A percentile compares a stretch with the other conserved stretches of the same genome.
These are phyloP conservation scores for Meiosimyza decipiens DNA, from an alignment of 2,888 invertebrate species.

Conservation along the genomic window DNA sequence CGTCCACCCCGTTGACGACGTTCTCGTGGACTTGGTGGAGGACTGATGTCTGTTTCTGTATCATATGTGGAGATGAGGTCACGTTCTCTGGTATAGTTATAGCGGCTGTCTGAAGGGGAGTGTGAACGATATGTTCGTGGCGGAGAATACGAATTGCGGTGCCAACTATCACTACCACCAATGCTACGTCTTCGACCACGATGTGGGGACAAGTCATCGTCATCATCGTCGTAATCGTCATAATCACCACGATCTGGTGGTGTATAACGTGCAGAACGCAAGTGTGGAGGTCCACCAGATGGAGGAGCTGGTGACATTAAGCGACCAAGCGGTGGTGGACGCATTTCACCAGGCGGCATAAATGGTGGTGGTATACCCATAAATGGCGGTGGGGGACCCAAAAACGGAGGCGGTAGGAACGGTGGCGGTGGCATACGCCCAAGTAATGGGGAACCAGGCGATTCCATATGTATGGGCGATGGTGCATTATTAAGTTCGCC, in stretches of 20 bases:
- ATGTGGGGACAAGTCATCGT: constrained; percentile 37
- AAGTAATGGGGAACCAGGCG: constrained; percentile 65
- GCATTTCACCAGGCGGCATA: constrained; percentile 69
- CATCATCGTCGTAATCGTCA: constrained; percentile 51
- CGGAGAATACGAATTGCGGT: constrained; percentile 59
- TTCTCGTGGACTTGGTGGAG: constrained; percentile 70
- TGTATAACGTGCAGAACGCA: constrained; percentile 45
- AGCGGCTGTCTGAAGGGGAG: constrained; percentile 64
- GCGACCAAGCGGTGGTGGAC: constrained; percentile 70
- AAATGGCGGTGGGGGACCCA: constrained; percentile 74
- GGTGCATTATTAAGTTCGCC: constrained; percentile 56
- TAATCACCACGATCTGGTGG: constrained; percentile 42
- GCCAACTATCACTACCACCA: constrained; percentile 50
- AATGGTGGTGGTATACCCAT: constrained; percentile 69
- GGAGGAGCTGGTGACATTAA: constrained; percentile 69
- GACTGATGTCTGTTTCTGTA: constrained; percentile 77
- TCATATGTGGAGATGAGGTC: constrained; percentile 67
- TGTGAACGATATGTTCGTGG: constrained; percentile 63
- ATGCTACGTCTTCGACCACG: constrained; percentile 45
- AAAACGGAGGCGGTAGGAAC: constrained; percentile 73
- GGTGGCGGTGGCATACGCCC: constrained; percentile 71
- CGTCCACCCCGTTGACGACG: constrained; percentile 46
- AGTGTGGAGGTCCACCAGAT: constrained; percentile 24
- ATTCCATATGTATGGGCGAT: constrained; percentile 65
- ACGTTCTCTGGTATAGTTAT: constrained; percentile 71